Conservation (phyloP, 2,113 vertebrate species). For the Prinia subflava region DNA sequence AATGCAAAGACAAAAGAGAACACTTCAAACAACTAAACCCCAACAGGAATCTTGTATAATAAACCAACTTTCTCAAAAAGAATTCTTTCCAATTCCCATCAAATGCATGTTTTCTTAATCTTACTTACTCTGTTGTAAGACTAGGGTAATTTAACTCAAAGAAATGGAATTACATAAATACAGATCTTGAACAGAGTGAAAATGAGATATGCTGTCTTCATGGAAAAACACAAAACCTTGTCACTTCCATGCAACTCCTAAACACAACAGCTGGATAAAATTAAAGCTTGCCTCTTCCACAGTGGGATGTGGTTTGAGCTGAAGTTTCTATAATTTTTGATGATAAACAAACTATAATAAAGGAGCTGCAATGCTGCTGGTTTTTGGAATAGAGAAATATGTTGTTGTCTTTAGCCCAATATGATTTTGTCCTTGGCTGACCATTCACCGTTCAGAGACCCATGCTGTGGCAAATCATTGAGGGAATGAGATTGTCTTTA, state of each 20-base stretch:
- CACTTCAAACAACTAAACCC: not conserved
- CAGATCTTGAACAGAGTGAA: not conserved
- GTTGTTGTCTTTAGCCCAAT: not conserved
- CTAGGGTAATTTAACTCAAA: not conserved
- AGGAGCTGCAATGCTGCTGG: not conserved
- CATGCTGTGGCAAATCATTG: not conserved
- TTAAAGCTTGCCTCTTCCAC: not conserved
- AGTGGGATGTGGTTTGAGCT: not conserved
- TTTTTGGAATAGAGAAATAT: not conserved
- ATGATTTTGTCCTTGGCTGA: not conserved
- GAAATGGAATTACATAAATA: not conserved
- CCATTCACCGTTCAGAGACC: not conserved
- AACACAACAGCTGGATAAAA: not conserved
- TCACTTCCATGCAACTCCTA: not conserved
- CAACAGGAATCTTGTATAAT: not conserved
- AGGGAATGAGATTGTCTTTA: not conserved
- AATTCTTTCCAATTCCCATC: not conserved
- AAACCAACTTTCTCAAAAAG: not conserved
- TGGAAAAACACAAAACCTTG: not conserved
- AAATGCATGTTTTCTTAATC: not conserved
- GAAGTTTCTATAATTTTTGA: not conserved
- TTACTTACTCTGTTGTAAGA: not conserved
- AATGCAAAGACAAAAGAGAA: not conserved
- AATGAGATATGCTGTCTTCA: not conserved
- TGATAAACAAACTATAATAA: not conserved